Conservation (phyloP, 2,113 vertebrate genomes). For the Otis tarda region DNA sequence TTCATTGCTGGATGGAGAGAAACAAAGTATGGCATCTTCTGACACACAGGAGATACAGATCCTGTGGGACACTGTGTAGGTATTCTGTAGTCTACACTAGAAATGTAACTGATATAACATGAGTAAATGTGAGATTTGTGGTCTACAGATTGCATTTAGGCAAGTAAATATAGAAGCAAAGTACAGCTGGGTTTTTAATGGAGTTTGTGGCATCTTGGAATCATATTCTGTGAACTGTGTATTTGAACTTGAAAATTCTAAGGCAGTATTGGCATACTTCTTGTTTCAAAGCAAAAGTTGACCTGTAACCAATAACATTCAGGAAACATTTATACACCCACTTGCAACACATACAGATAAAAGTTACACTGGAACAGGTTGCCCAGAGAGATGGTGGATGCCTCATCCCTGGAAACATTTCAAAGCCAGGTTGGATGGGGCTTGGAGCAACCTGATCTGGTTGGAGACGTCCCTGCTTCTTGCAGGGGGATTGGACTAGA, state of each 20-base stretch:
- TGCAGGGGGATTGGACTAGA: no score
- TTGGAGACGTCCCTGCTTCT: no score
- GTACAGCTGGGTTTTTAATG: background rate
- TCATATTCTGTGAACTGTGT: background rate
- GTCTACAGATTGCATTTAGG: background rate
- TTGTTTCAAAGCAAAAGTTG: background rate
- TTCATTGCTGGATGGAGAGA: background rate
- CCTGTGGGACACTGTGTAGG: background rate
- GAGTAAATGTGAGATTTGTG: background rate
- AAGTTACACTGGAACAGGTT: background rate
- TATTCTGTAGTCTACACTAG: background rate
- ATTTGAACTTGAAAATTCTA: background rate
- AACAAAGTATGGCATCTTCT: background rate
- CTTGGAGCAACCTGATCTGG: no score
- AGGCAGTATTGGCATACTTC: rapidly evolving
- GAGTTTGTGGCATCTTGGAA: background rate
- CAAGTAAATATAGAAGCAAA: background rate
- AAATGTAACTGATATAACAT: background rate
- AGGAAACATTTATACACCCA: background rate
- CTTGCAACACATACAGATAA: background rate
- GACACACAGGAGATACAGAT: background rate
- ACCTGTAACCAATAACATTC: background rate
- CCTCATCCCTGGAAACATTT: no score
- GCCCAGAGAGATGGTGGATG: no score
- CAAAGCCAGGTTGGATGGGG: no score